These are phyloP conservation scores for Cheilosia vernalis DNA, from an alignment of 2,888 invertebrate species.

Conservation along the genomic window DNA sequence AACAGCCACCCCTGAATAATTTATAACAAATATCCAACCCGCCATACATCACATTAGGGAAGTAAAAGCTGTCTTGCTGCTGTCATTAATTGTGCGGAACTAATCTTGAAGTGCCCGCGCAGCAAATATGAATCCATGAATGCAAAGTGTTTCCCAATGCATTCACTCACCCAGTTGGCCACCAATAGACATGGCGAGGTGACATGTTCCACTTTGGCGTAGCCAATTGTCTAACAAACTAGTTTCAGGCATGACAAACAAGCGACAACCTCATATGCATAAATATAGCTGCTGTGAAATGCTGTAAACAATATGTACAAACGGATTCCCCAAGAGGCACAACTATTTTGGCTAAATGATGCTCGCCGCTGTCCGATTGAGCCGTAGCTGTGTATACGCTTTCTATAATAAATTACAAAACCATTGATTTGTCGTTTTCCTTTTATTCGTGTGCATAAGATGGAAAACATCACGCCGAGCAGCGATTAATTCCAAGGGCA, in stretches of 20 bases:
- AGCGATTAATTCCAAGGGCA: conserved; percentile 67
- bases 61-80: conserved; percentile 36
- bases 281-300: conserved; percentile 54
- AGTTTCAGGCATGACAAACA: conserved; percentile 17
- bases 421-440: conserved; percentile 29
- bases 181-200: conserved; percentile 3
- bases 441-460: conserved; percentile 35
- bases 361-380: background rate
- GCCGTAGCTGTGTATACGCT: background rate
- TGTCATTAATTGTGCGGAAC: conserved; percentile 38
- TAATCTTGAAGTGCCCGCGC: conserved; percentile 22
- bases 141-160: conserved; percentile 14
- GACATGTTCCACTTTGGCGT: conserved; percentile 26
- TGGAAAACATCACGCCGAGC: conserved; percentile 22
- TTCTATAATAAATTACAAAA: conserved; percentile 48
- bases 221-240: conserved; percentile 35
- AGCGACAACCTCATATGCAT: conserved; percentile 29
- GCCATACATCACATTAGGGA: conserved; percentile 7
- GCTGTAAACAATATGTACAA: background rate
- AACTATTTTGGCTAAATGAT: conserved; percentile 22
- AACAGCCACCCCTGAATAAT: background rate
- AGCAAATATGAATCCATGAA: conserved; percentile 37
- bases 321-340: conserved; percentile 6
- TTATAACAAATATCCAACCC: background rate
- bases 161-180: conserved; percentile 3